These are phyloP conservation scores for Thalassaphorura encarpata DNA, from an alignment of 1,140 invertebrate genomes.

Conservation along the genomic window DNA sequence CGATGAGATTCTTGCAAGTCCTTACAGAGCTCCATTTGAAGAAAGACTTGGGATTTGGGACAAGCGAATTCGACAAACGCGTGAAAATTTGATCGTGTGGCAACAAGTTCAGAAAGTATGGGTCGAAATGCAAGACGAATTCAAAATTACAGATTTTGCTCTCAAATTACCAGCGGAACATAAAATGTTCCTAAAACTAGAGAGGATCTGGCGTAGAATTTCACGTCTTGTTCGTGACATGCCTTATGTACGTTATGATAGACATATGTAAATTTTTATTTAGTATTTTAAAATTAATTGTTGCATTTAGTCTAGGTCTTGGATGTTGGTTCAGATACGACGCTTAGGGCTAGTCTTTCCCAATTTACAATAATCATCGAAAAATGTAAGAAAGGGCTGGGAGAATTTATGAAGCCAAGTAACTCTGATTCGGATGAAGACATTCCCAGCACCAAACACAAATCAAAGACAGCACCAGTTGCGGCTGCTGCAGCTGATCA, in stretches of 20 bases:
- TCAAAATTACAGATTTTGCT: background rate
- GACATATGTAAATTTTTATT: background rate
- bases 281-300: background rate
- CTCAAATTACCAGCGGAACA: background rate
- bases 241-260: background rate
- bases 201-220: conserved; percentile 13
- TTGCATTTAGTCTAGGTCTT: background rate
- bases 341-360: background rate
- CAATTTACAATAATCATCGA: background rate
- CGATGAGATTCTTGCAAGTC: background rate
- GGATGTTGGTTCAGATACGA: background rate
- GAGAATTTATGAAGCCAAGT: background rate
- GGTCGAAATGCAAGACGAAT: conserved; percentile 5
- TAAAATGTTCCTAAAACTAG: conserved; percentile 6
- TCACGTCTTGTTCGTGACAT: background rate
- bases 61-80: background rate
- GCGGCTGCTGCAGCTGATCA: no score
- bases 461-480: no score
- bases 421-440: background rate
- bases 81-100: background rate
- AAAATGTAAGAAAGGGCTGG: background rate
- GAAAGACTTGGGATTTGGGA: background rate
- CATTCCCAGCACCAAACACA: no score
- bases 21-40: background rate
- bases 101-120: background rate